Base-by-base conservation (phyloP, 2,797 vertebrate species). In the Mormyrops attenuatus region DNA sequence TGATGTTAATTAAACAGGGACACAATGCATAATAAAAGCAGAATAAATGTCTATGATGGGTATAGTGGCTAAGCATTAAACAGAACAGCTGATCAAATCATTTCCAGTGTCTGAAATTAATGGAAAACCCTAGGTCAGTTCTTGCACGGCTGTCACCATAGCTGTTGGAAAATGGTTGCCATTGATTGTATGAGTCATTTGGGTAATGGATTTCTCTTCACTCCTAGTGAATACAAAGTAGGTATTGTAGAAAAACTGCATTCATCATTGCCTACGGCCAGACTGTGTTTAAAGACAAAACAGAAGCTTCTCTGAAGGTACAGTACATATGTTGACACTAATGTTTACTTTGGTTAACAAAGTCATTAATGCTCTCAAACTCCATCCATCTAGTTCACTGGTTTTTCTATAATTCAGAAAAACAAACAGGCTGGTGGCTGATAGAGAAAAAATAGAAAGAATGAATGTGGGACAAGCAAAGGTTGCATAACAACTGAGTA, bases 261-360 rank as follows among this genome's bases (percentile, higher is more conserved):
- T 69, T 69, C 26, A 34, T 69, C 63, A 69, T 69, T 69, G 63
- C 63, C 63, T 30, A 30, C 30, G 30, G 26, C 26, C 11, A 5
- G 63, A 30, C 26, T 34, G 63, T 69, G 26, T 69, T 69, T 30
- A 92, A 90, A 90, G 69, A 89, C 73, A 66, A 57, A 77, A 84
- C 91, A 92, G 89, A 55, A 90, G 94, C 90, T 91, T 91, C 93
- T 94, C 86, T 89, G 90, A 96, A 94, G 94, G 94, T 94, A 95
- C 92, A 95, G 94, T 94, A 95, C 92, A 95, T 94, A 94, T 94
- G 92, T 95, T 93, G 92, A 22, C 26, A 3, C 63, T 69, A 3
- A 69, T 30, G 26, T 13, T 30, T 69, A 69, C 63, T 69, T 69
- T 13, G 26, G 9, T 69, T 69, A 69, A 69, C 63, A 30, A 13